phyloP scores from a whole-genome alignment of 1,140 invertebrate genomes.

The Ostrea denselamellosa region DNA sequence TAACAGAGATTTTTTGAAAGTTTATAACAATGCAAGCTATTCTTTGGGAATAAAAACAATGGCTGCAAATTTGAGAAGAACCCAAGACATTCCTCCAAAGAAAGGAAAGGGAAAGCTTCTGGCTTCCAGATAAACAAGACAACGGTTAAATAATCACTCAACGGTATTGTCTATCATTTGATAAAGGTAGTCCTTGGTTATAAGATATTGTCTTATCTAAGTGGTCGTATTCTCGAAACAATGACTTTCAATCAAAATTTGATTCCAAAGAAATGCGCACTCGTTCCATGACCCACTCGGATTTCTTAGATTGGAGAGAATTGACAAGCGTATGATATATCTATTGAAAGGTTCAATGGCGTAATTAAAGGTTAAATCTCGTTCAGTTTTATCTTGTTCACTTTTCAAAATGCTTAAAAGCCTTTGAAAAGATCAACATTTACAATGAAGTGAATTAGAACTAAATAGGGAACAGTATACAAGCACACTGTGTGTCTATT shows the following conservation, averaged over 20 bases:
- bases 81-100: neutral
- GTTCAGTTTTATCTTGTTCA: conserved; percentile 20
- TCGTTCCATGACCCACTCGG: conserved; percentile 37
- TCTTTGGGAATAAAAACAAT: neutral
- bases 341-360: conserved; percentile 14
- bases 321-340: conserved; percentile 31
- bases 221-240: conserved; percentile 20
- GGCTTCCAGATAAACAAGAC: neutral
- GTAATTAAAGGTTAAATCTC: conserved; percentile 37
- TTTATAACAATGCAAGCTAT: neutral
- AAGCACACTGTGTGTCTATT: neutral
- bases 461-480: conserved; percentile 2
- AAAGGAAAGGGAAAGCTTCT: neutral
- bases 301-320: conserved; percentile 5
- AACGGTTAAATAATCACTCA: neutral
- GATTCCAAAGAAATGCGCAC: conserved; percentile 25
- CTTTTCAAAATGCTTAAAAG: conserved; percentile 5
- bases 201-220: conserved; percentile 19
- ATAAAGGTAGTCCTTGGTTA: conserved; percentile 1
- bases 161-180: neutral
- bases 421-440: neutral
- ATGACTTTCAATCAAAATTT: conserved; percentile 32
- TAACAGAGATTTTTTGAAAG: neutral
- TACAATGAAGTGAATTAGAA: neutral
- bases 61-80: neutral